Evolutionary conservation across 2,888 invertebrate genomes (phyloP), one percentile per base, ranked within the genome.

Genomic region (Syritta pipiens): DNA sequence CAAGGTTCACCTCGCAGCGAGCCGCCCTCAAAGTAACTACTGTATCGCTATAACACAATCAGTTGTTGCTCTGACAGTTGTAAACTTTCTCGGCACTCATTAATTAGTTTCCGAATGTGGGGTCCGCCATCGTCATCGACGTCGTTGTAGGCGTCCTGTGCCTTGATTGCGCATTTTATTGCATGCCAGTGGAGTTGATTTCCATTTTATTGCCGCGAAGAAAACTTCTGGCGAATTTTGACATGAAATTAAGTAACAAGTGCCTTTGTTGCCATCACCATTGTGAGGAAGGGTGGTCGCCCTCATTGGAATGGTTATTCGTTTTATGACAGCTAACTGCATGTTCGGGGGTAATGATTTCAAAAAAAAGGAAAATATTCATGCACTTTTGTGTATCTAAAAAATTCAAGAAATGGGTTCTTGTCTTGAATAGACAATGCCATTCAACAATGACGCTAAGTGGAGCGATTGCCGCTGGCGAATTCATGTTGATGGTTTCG

Each of bases 31-130:
- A 51, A 51, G 51, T 49, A 49, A 22, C 10, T 14, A 42, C 14
- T 30, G 49, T 63, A 49, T 49, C 37, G 37, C 4, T 49, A 30
- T 63, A 51, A 30, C 42, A 75, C 49, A 62, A 75, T 68, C 68
- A 68, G 22, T 75, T 68, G 68, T 62, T 68, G 68, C 68, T 68
- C 68, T 40, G 32, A 42, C 53, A 49, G 57, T 75, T 53, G 46
- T 67, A 53, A 68, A 75, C 55, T 68, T 68, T 62, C 42, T 35
- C 48, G 40, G 48, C 60, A 22, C 55, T 68, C 57, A 55, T 68
- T 75, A 68, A 75, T 75, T 75, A 75, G 68, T 62, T 62, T 32
- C 53, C 60, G 62, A 68, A 60, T 48, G 44, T 74, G 67, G 30
- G 26, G 30, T 14, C 9, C 10, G 10, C 19, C 30, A 19, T 9